Evolutionary conservation across 53 echinoderm and acorn worm genomes (phyloP), one percentile per base, ranked within the genome.

Genomic region (Stichopus horrens): DNA sequence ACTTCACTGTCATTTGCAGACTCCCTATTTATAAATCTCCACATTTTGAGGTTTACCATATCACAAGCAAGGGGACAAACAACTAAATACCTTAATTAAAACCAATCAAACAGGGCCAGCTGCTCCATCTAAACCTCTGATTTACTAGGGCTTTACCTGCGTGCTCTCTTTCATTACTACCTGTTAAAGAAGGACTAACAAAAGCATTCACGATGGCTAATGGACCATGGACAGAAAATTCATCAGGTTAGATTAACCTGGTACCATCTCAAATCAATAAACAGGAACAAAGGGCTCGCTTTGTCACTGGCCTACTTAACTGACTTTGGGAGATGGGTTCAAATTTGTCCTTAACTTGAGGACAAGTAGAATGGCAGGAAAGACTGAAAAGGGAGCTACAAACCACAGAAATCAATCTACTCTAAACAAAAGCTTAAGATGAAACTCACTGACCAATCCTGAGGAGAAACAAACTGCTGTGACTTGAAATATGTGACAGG

Each of bases 301-400:
- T 79, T 79, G 79, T 79, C 52, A 51, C 52, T 79, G 79, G 52
- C 79, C 79, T 79, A 79, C 54, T 79, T 79, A 53, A n/a, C 53
- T 79, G 10, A 16, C 11, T 16, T 79, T 8, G 52, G 21, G 79
- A 55, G 79, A 79, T 79, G 79, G 79, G 79, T 53, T 79, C 79
- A 79, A n/a, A 53, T 79, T 79, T 79, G 79, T 79, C 79, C 79
- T 79, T 53, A 79, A 79, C 53, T 55, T 79, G 79, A 79, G 79
- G 79, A 53, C 56, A 53, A 79, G 19, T 13, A 63, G 37, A 37
- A 37, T 37, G 37, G 37, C 37, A 37, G 37, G 8, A 63, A 63
- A 63, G 16, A 63, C n/a, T n/a, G 16, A 13, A 11, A 63, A 9
- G 63, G 63, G 63, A 63, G 8, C 10, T 13, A 63, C 16, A 63